Conservation (phyloP, 2,888 invertebrate genomes). For the Drosophila lutescens region DNA sequence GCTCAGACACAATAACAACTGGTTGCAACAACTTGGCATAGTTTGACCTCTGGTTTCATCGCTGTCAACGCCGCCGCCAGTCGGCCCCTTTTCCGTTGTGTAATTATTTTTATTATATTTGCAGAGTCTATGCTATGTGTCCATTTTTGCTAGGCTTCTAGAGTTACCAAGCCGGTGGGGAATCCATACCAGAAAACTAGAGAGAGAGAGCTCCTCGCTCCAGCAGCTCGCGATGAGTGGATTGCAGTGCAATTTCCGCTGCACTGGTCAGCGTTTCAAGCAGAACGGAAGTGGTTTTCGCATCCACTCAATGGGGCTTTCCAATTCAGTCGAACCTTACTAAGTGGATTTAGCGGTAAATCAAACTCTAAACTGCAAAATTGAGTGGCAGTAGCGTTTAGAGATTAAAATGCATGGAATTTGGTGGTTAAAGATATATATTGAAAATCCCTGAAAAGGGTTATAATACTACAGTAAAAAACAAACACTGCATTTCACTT, state of each 20-base stretch:
- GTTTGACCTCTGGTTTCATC: conserved; percentile 63
- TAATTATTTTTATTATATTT: conserved; percentile 75
- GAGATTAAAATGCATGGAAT: too few species aligned
- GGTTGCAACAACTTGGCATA: conserved; percentile 35
- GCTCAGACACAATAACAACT: conserved; percentile 28
- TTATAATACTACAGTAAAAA: background rate
- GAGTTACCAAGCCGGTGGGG: conserved; percentile 31
- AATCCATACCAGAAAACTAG: conserved; percentile 15
- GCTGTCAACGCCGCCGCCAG: conserved; percentile 29
- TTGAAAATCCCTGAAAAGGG: too few species aligned
- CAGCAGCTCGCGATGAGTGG: conserved; percentile 26
- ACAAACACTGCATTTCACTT: conserved; percentile 1
- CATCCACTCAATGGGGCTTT: conserved; percentile 17
- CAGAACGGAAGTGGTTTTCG: conserved; percentile 44
- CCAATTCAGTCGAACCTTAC: background rate
- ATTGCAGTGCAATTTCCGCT: conserved; percentile 41
- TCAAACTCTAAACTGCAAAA: background rate
- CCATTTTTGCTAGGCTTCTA: conserved; percentile 33
- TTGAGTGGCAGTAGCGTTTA: background rate
- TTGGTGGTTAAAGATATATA: too few species aligned
- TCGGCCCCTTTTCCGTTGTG: conserved; percentile 64
- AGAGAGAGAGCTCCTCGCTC: conserved; percentile 29
- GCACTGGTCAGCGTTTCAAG: conserved; percentile 37
- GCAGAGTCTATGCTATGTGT: conserved; percentile 29
- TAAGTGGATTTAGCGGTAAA: conserved; percentile 2